These are phyloP conservation scores for Eulacestoma nigropectus DNA, from an alignment of 2,113 vertebrate genomes.

Conservation along the genomic window DNA sequence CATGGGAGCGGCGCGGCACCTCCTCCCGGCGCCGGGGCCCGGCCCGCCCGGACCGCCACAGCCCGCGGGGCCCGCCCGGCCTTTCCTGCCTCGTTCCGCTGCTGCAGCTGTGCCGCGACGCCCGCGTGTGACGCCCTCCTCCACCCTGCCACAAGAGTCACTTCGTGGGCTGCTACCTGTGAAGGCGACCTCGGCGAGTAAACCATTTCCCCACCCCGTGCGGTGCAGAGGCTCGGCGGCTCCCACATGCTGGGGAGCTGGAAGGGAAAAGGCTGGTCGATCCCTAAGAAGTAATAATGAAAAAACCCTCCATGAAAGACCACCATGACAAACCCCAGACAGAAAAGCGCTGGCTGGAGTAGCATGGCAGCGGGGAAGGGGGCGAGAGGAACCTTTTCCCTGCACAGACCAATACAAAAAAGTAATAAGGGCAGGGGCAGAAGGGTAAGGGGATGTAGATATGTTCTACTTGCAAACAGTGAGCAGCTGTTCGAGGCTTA, in stretches of 20 bases:
- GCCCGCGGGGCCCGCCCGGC: neutral
- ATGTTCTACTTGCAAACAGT: neutral
- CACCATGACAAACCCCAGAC: fast-evolving
- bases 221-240: neutral
- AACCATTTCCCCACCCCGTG: fast-evolving
- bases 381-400: neutral
- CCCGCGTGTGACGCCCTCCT: fast-evolving
- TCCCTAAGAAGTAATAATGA: fast-evolving
- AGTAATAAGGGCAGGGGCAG: neutral
- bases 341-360: neutral
- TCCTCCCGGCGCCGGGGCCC: neutral
- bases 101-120: fast-evolving
- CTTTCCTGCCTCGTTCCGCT: fast-evolving
- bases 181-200: neutral
- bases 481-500: neutral
- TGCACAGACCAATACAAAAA: fast-evolving
- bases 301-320: neutral
- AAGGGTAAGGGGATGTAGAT: fast-evolving
- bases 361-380: too few relatives aligned
- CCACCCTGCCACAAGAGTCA: fast-evolving
- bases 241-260: neutral
- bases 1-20: conserved; percentile 14
- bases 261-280: too few relatives aligned
- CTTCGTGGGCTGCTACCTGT: neutral
- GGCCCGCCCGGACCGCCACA: neutral